Conservation (phyloP, 2,797 vertebrate genomes). For the Urophycis tenuis region DNA sequence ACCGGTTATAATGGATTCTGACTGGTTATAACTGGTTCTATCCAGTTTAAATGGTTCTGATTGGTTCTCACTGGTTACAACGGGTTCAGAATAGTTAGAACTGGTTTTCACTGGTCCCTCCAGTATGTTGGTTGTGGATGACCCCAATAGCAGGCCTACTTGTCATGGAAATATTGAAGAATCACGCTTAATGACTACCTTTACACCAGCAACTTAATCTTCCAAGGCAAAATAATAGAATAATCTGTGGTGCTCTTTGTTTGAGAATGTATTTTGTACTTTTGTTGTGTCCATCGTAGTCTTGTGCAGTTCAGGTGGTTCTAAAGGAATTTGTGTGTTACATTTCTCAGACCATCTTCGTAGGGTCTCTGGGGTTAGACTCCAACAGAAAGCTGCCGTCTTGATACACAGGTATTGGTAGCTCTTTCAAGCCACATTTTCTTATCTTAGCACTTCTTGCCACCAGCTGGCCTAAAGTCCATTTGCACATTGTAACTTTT, state of each 20-base stretch:
- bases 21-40: neutral
- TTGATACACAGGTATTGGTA: neutral
- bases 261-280: conserved; percentile 58
- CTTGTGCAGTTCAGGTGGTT: neutral
- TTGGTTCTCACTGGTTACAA: neutral
- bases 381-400: no score
- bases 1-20: neutral
- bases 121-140: neutral
- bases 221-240: conserved; percentile 25
- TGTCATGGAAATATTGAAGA: conserved; percentile 37
- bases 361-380: neutral
- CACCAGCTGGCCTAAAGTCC: conserved; percentile 5
- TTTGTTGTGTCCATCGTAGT: conserved; percentile 29
- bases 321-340: neutral
- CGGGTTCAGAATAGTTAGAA: neutral
- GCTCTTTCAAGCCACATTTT: neutral
- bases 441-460: neutral
- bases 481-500: conserved; percentile 60
- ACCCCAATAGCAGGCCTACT: neutral
- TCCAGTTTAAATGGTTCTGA: neutral
- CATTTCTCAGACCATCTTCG: no score
- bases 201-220: conserved; percentile 41
- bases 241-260: conserved; percentile 20
- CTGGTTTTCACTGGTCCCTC: neutral
- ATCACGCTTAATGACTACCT: conserved; percentile 36